A percentile compares a stretch with the other conserved stretches of the same genome.
These are phyloP conservation scores for Syrmaticus mikado DNA, from an alignment of 2,113 vertebrate species.

Conservation along the genomic window DNA sequence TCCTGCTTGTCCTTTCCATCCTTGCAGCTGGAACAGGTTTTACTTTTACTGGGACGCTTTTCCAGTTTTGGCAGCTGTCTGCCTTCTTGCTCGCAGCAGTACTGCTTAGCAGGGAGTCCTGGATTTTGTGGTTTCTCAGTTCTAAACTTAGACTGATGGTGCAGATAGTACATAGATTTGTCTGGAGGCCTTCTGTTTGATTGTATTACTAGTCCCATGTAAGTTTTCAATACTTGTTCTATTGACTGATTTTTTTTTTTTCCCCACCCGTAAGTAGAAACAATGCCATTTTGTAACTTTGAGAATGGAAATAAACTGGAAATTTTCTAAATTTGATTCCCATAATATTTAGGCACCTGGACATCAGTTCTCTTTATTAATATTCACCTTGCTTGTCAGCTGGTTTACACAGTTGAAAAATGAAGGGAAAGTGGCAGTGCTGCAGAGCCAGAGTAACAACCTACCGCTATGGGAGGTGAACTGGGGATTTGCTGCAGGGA, in stretches of 20 bases:
- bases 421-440: not conserved
- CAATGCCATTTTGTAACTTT: not conserved
- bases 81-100: not conserved
- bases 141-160: not conserved
- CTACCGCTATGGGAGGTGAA: not conserved
- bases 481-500: not conserved
- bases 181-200: not conserved
- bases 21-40: not conserved
- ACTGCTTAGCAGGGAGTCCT: not conserved
- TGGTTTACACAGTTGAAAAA: not conserved
- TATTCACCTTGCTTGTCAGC: not conserved
- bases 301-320: not conserved
- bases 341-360: not conserved
- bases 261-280: not conserved
- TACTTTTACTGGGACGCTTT: not conserved
- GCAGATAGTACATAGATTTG: not conserved
- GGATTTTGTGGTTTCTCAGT: not conserved
- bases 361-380: not conserved
- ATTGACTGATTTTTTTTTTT: not conserved
- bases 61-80: not conserved
- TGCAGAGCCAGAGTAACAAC: not conserved
- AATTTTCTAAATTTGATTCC: not conserved
- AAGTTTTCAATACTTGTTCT: not conserved
- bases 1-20: not conserved
- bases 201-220: not conserved